A percentile compares a stretch with the other conserved stretches of the same genome.
Conservation (phyloP, 2,888 invertebrate species). For the Achlya flavicornis region DNA sequence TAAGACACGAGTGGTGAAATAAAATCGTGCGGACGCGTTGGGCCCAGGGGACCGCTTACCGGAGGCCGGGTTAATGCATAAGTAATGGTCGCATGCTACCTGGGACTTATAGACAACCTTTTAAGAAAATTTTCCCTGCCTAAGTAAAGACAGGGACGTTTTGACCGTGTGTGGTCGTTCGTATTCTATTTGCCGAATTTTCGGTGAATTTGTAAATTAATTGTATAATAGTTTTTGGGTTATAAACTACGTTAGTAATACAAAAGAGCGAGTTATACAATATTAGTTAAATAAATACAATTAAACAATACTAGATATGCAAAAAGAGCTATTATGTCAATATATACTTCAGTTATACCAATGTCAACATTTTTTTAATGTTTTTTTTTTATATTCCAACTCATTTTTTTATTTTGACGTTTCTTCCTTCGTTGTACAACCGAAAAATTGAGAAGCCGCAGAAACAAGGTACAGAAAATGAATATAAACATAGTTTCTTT, state of each 20-base stretch:
- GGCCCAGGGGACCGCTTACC: slow-evolving; percentile 80
- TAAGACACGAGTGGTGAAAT: slow-evolving; percentile 54
- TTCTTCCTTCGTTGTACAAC: neutral
- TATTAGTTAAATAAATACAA: no score
- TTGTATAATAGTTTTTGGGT: no score
- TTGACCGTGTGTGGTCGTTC: neutral
- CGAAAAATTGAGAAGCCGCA: neutral
- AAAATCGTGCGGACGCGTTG: slow-evolving; percentile 65
- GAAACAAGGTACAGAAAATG: neutral
- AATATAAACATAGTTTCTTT: neutral
- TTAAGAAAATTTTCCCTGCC: slow-evolving; percentile 60
- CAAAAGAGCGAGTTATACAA: no score
- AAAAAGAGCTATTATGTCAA: no score
- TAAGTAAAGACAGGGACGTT: slow-evolving; percentile 17
- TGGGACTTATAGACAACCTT: slow-evolving; percentile 59
- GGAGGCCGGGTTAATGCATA: slow-evolving; percentile 83
- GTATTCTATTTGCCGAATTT: neutral
- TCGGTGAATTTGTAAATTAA: neutral
- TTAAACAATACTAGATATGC: no score
- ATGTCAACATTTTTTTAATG: no score
- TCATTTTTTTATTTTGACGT: no score
- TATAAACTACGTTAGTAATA: no score
- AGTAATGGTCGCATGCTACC: slow-evolving; percentile 81
- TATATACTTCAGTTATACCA: no score
- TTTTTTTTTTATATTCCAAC: no score